Base-by-base conservation (phyloP, 2,113 vertebrate species). In the Rhadina sibilatrix region DNA sequence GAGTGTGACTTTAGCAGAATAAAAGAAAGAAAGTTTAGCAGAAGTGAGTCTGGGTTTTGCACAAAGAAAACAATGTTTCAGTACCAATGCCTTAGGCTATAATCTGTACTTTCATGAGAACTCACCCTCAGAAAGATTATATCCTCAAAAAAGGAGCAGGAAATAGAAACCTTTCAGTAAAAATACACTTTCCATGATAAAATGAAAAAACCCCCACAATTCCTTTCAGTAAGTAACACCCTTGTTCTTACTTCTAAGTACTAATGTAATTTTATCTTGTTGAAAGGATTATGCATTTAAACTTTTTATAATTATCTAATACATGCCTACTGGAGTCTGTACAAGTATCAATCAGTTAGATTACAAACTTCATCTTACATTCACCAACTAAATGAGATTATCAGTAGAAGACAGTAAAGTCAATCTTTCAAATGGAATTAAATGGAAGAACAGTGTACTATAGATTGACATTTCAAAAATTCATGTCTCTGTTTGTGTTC, bases 171-270 rank as follows among this genome's bases (percentile, higher is more conserved):
- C 4, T 44, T 79, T 75, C 15, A 76, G 28, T 52, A 12, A 69
- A 15, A 70, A 79, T 28, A 56, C 1, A 37, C 2, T 84, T 91
- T 17, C 9, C 6, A 38, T 14, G 3, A 63, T 17, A 61, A 89
- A 94, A 50, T 9, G 13, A 6, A 19, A 12, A 57, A 31, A 10
- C 0, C 3, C 1, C 3, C 6, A 37, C 10, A 12, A 8, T 14
- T 46, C 33, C 44, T 60, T 72, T 42, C 15, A 46, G 35, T 28
- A 12, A 5, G 2, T 60, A 61, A 70, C 28, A 38, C 4, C 5
- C 21, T 71, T 75, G 10, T 33, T 93, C 22, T 74, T n/a, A 54
- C 33, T 42, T 35, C 2, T 23, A 63, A 49, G 5, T 49, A 56
- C 5, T 28, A 60, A 38, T 4, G 50, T 30, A 50, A 57, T 33